Base-by-base conservation (phyloP, 2,113 vertebrate genomes). In the Mandrillus leucophaeus region DNA sequence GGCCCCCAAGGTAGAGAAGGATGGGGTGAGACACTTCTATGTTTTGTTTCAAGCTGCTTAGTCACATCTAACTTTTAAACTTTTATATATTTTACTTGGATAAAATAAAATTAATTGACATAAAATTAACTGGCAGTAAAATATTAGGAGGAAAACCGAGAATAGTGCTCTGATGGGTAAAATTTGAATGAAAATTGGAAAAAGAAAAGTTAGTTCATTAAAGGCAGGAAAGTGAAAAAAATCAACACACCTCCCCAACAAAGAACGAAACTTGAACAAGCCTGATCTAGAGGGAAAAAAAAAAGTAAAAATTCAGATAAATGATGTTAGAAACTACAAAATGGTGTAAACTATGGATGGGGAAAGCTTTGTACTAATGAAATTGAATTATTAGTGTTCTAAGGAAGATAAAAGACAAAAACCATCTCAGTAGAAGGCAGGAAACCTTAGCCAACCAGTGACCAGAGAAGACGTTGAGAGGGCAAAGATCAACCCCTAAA, bases 121-220 rank as follows among this genome's bases (percentile, higher is more conserved):
- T 88, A 50, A 96, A 96, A 91, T 96, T 93, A 93, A 93, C 50
- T 84, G 64, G 64, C 57, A 93, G 72, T 64, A 91, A 88, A 92
- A 93, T 35, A 92, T 68, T 93, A 57, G 90, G 88, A 97, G 38
- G 20, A 73, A 97, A 96, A 92, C 72, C 40, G 27, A 93, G 52
- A 85, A 92, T 73, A 76, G 32, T 90, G 38, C 8, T 82, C 30
- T 93, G 57, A 38, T 89, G 40, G 89, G 23, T 57, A 50, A 88
- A 88, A 95, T 92, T 91, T 95, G 27, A 93, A 81, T 96, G 50
- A 93, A 94, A 93, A 93, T 59, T 91, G 40, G 72, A 96, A 93
- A 79, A 93, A 97, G 75, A 83, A 79, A 93, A 97, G 40, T 82
- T 66, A 91, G 95, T 93, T 81, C 32, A 82, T 81, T 88, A 86